Base-by-base conservation (phyloP, 2,113 vertebrate genomes). In the Anser cygnoides region DNA sequence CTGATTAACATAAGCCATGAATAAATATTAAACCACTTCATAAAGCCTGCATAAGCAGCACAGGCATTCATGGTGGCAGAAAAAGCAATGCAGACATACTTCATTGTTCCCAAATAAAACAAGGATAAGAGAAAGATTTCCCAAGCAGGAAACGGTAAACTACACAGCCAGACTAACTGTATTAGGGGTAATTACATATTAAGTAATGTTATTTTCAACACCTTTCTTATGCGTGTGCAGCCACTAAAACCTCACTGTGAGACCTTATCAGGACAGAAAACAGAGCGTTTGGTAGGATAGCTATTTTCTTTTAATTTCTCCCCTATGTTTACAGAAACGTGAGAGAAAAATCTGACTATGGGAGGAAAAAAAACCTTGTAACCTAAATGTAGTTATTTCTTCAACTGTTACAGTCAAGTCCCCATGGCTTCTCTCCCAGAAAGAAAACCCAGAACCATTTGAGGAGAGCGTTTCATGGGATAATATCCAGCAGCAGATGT, bases 61-160 rank as follows among this genome's bases (percentile, higher is more conserved):
- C 66, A 90, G 92, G 89, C 84, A 44, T 77, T 61, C 39, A 13
- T 21, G 67, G 89, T 81, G 80, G 84, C 89, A 81, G 54, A 94
- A 54, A 92, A 95, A 91, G 81, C 62, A 33, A 87, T 37, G 80
- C 94, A 93, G 88, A 96, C 79, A 33, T 57, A 95, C 84, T 95
- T 94, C 92, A 96, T 96, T 97, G 96, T 95, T 97, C 97, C 96
- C 96, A 93, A 95, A 94, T 65, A 94, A 94, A 94, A 87, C 68
- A 79, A 87, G 52, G 65, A 72, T 5, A 89, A 89, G 76, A 88
- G 75, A 68, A 95, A 95, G 74, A 85, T 67, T 89, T 95, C 88
- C 85, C 54, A 74, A 88, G 85, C 83, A 89, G 92, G 75, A 91
- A 96, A 75, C 9, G 2, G 68, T 89, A 76, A 94, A 83, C 95